These are phyloP conservation scores for Polydrusus tereticollis DNA, from an alignment of 2,888 invertebrate species.

Conservation along the genomic window DNA sequence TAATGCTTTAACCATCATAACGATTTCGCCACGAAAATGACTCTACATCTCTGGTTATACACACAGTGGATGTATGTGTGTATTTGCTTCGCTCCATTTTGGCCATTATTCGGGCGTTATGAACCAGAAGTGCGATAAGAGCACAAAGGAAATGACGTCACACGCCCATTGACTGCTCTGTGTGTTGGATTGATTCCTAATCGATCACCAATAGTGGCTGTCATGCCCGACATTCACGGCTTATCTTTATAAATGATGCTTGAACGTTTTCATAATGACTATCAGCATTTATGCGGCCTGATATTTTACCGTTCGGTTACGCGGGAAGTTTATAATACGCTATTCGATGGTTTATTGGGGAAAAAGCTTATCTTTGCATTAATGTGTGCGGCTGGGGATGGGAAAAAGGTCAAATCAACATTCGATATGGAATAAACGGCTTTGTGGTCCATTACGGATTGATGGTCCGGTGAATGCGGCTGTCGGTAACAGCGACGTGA, in stretches of 20 bases:
- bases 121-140: conserved; percentile 68
- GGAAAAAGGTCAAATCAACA: conserved; percentile 35
- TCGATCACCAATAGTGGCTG: conserved; percentile 66
- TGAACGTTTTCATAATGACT: conserved; percentile 65
- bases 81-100: conserved; percentile 60
- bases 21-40: conserved; percentile 31
- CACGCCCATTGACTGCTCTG: conserved; percentile 67
- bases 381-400: conserved; percentile 21
- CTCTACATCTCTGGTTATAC: conserved; percentile 34
- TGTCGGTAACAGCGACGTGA: not conserved
- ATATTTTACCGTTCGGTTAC: conserved; percentile 42
- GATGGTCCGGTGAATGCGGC: conserved; percentile 47
- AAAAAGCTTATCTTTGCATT: conserved; percentile 46
- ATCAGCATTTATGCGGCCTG: conserved; percentile 48
- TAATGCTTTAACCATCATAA: conserved; percentile 31
- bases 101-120: conserved; percentile 68
- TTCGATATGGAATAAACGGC: conserved; percentile 4
- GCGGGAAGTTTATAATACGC: conserved; percentile 43
- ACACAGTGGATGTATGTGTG: conserved; percentile 48
- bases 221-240: conserved; percentile 63
- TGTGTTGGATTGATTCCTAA: conserved; percentile 67
- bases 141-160: conserved; percentile 69
- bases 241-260: conserved; percentile 69
- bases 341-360: conserved; percentile 44
- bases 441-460: conserved; percentile 28